These are phyloP conservation scores for Petrocephalus schoutedeni DNA, from an alignment of 2,797 vertebrate species.

Conservation along the genomic window DNA sequence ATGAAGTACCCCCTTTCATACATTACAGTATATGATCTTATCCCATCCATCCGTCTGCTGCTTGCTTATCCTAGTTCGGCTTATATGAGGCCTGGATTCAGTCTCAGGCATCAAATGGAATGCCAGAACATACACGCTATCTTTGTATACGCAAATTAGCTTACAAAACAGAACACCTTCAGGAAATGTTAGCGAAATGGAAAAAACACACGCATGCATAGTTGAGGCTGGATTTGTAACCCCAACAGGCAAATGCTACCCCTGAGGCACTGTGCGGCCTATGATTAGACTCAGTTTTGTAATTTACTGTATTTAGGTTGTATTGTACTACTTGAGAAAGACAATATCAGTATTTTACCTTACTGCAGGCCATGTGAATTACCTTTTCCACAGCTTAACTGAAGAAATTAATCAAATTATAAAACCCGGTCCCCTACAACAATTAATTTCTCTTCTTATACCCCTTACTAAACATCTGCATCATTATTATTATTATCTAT, in stretches of 20 bases:
- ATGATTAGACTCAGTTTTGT: constrained; percentile 8
- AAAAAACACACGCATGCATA: neutral
- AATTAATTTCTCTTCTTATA: neutral
- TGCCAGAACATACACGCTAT: neutral
- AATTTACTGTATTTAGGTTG: constrained; percentile 6
- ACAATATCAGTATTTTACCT: constrained; percentile 20
- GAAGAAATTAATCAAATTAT: neutral
- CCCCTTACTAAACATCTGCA: neutral
- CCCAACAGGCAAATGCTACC: neutral
- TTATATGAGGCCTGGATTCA: neutral
- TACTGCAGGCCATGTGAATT: constrained; percentile 12
- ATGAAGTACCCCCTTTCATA: neutral
- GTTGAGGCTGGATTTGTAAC: neutral
- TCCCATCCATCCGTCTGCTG: neutral
- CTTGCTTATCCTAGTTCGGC: neutral
- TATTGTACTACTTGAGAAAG: constrained; percentile 3
- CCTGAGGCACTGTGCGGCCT: neutral
- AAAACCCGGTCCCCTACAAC: neutral
- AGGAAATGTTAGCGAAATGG: neutral
- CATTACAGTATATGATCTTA: neutral
- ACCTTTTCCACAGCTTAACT: neutral
- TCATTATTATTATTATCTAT: neutral
- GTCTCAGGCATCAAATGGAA: neutral
- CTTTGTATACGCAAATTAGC: neutral
- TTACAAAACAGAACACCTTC: neutral